Conservation (phyloP, 2,113 vertebrate species). For the Danionella cerebrum region DNA sequence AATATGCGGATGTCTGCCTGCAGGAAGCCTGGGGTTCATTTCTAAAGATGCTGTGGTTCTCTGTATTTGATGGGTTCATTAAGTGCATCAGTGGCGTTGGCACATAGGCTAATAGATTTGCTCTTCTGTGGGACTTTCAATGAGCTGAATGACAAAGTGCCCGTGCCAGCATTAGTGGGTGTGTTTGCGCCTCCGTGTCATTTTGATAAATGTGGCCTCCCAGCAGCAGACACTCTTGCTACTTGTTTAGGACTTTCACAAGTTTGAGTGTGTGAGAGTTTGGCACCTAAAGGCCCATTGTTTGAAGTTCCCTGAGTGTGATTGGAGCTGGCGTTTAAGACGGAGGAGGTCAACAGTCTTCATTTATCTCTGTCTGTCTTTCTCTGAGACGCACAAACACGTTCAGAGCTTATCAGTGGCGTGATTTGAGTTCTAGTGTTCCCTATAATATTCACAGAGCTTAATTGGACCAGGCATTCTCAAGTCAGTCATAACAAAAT, state of each 20-base stretch:
- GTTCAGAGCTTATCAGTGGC: background rate
- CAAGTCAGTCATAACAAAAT: too few relatives aligned
- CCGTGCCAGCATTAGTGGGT: background rate
- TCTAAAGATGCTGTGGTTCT: background rate
- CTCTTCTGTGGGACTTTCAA: background rate
- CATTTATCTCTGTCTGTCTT: background rate
- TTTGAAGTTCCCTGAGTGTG: background rate
- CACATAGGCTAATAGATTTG: background rate
- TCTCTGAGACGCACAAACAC: background rate
- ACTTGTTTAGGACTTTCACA: background rate
- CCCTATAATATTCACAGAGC: background rate
- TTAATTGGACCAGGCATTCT: background rate
- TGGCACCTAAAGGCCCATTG: background rate
- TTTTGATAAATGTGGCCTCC: background rate
- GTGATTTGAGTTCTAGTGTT: background rate
- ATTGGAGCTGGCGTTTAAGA: background rate
- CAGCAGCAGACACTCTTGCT: background rate
- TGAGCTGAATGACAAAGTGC: background rate
- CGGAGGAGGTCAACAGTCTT: constrained; percentile 4
- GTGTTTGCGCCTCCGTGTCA: background rate
- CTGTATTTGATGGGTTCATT: background rate
- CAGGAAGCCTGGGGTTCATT: too few relatives aligned
- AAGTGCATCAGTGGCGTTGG: background rate
- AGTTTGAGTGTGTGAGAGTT: background rate
- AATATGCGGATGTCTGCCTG: too few relatives aligned